phyloP scores from a whole-genome alignment of 2,888 invertebrate species.

The Lepidochitona cinerea region DNA sequence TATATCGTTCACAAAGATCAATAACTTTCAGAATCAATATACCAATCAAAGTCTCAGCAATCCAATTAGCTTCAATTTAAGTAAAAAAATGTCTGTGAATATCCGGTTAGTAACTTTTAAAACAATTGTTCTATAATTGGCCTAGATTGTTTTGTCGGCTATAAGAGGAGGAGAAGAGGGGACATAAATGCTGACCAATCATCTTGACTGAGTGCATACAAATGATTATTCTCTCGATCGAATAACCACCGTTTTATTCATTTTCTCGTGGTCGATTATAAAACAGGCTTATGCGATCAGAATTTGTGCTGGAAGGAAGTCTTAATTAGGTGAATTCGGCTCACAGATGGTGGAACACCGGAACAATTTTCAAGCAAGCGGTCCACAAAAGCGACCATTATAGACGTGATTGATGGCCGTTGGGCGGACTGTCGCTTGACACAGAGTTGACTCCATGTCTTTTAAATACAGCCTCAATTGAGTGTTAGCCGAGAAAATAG shows the following conservation, averaged over 20 bases:
- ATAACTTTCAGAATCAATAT: no score
- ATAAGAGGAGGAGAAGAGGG: no score
- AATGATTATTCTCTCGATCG: not conserved
- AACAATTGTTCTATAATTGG: no score
- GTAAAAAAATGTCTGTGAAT: no score
- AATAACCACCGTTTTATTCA: not conserved
- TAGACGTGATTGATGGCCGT: not conserved
- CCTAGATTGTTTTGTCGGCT: no score
- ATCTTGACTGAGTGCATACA: not conserved
- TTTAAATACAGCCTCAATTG: constrained; percentile 6
- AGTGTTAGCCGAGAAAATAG: constrained; percentile 7
- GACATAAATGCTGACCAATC: no score
- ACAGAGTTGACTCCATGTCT: not conserved
- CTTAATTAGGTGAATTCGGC: constrained; percentile 1
- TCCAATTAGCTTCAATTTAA: no score
- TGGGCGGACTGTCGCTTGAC: not conserved
- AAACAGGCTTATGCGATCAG: not conserved
- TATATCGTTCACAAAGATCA: no score
- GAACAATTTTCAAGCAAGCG: not conserved
- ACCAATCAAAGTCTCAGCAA: no score
- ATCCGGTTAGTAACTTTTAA: no score
- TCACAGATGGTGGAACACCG: not conserved
- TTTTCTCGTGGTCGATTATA: not conserved
- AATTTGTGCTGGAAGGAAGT: constrained; percentile 1
- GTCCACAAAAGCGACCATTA: not conserved